Evolutionary conservation across 2,113 vertebrate species (phyloP).

Genomic region (Larimichthys crocea): DNA sequence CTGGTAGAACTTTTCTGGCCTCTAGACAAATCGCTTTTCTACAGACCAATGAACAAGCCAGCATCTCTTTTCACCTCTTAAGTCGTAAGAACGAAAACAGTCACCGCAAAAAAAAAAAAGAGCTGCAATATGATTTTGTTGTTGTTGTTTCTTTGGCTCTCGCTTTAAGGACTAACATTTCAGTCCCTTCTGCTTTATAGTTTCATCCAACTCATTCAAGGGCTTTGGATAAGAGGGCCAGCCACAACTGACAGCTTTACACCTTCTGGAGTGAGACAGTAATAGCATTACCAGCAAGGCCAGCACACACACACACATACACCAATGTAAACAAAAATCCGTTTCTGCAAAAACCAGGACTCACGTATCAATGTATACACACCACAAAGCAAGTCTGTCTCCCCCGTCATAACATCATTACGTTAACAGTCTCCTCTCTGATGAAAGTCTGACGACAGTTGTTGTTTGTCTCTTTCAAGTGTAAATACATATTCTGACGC

Average conservation of each 20-base stretch:
- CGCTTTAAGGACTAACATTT: conserved; percentile 36
- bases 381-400: not conserved
- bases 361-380: not conserved
- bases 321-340: conserved; percentile 58
- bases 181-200: conserved; percentile 63
- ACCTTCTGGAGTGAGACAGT: conserved; percentile 70
- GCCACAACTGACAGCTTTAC: conserved; percentile 70
- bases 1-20: conserved; percentile 13
- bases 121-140: conserved; percentile 25
- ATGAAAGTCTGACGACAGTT: conserved; percentile 30
- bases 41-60: not conserved
- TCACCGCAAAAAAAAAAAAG: not conserved
- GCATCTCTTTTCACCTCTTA: not conserved
- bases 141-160: conserved; percentile 50
- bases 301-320: conserved; percentile 10
- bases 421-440: not conserved
- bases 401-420: conserved; percentile 43
- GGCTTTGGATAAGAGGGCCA: conserved; percentile 46
- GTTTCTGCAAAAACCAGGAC: conserved; percentile 32
- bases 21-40: not conserved
- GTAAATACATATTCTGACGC: conserved; percentile 48
- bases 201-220: conserved; percentile 58
- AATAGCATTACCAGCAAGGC: conserved; percentile 59
- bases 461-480: conserved; percentile 53
- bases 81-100: not conserved